Evolutionary conservation across 2,797 vertebrate species (phyloP), one percentile per base, ranked within the genome.

Genomic region (Knipowitschia caucasica): DNA sequence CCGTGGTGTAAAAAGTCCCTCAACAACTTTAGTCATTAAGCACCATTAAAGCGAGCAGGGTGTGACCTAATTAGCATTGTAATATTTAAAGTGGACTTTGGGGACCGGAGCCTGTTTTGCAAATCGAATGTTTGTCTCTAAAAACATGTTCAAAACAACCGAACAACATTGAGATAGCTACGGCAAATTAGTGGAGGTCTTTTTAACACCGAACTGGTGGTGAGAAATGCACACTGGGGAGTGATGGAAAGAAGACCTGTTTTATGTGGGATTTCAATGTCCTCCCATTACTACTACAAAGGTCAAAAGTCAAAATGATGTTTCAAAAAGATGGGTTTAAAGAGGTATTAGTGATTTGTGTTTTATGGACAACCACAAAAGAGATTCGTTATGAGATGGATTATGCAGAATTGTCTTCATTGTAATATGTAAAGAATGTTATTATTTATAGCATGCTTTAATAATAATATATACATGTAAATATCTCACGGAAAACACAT

Each of bases 41-140:
- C 29, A 7, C 46, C 30, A 33, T 49, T 49, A 49, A 21, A 49
- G n/a, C 11, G 23, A 49, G 18, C 18, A 49, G 46, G 29, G 29
- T 49, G 46, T 49, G 46, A 49, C 46, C 46, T 49, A 31, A 49
- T 49, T 49, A 49, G 29, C 29, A 33, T 49, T 49, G 17, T 23
- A 49, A 49, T 33, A 49, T 33, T 49, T 49, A 49, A 49, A 49
- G 46, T 49, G 46, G 46, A 17, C 18, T 26, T 21, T 7, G 12
- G 29, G 29, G 46, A 33, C 51, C 24, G 7, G 3, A 18, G 44
- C 11, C 15, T 12, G 26, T 47, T 47, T 47, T 30, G 44, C 27
- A 31, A 27, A 18, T 18, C 9, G 27, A 5, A 17, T 11, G 15
- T 47, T 47, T n/a, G n/a, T n/a, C 10, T 30, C 17, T 11, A 30